phyloP scores from a whole-genome alignment of 92 coral and sea anemone genomes.

The Desmophyllum pertusum region DNA sequence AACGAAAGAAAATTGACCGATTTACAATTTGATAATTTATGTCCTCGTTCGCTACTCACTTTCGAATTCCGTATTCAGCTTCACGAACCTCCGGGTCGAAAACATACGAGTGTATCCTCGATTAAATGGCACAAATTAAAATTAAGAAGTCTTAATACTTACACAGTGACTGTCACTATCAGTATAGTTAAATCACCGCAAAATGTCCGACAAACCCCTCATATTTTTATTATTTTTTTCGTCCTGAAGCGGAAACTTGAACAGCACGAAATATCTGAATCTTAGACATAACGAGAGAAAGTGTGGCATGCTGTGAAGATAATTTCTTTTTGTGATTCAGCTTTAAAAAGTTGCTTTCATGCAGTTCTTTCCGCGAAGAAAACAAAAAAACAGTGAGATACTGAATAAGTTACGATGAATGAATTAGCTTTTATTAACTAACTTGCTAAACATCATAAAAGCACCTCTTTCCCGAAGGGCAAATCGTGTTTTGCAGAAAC shows the following conservation, averaged over 20 bases:
- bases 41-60: background rate
- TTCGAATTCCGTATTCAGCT: background rate
- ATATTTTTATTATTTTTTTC: background rate
- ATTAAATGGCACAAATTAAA: background rate
- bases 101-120: background rate
- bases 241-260: background rate
- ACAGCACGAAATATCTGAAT: background rate
- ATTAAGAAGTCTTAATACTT: background rate
- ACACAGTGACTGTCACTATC: background rate
- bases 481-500: background rate
- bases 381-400: background rate
- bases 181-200: background rate
- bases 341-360: background rate
- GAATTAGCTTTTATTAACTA: background rate
- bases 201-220: background rate
- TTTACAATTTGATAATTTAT: background rate
- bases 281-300: conserved; percentile 3
- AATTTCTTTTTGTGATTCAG: conserved; percentile 3
- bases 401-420: background rate
- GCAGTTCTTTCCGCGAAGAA: too few species aligned
- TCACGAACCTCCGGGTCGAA: background rate
- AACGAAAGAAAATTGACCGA: background rate
- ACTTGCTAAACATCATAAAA: too few species aligned
- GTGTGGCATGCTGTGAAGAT: background rate
- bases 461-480: background rate